phyloP scores from a whole-genome alignment of 1,140 invertebrate species.

The Ephestia elutella region DNA sequence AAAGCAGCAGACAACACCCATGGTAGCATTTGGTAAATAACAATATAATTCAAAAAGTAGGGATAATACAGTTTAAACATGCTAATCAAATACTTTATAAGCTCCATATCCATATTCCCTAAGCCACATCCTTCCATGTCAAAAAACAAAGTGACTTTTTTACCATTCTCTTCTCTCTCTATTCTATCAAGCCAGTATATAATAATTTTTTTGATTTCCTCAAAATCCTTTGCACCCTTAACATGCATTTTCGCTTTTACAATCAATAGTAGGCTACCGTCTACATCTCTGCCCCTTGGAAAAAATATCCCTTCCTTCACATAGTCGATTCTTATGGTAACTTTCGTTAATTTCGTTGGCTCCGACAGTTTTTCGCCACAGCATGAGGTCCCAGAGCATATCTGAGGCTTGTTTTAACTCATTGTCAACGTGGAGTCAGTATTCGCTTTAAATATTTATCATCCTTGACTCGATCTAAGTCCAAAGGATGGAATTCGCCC shows the following conservation, averaged over 20 bases:
- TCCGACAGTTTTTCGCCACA: constrained; percentile 88
- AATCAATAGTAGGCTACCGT: constrained; percentile 85
- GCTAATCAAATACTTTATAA: constrained; percentile 88
- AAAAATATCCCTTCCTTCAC: constrained; percentile 85
- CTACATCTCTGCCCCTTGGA: constrained; percentile 84
- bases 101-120: constrained; percentile 91
- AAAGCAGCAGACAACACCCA: constrained; percentile 96
- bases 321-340: constrained; percentile 81
- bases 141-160: constrained; percentile 89
- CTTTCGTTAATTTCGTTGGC: constrained; percentile 85
- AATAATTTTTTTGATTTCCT: constrained; percentile 85
- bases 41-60: constrained; percentile 90
- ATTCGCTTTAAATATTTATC: constrained; percentile 62
- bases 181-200: constrained; percentile 92
- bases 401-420: constrained; percentile 74
- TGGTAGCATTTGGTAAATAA: constrained; percentile 94
- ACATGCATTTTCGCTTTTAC: constrained; percentile 84
- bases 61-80: constrained; percentile 94
- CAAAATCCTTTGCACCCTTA: constrained; percentile 84
- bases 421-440: constrained; percentile 47
- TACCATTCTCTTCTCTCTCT: constrained; percentile 85
- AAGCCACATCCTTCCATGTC: constrained; percentile 91
- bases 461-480: constrained; percentile 57
- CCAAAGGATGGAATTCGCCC: constrained; percentile 51
- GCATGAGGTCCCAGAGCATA: constrained; percentile 87